Evolutionary conservation across 2,888 invertebrate species (phyloP).

Genomic region (Cistogaster globosa): DNA sequence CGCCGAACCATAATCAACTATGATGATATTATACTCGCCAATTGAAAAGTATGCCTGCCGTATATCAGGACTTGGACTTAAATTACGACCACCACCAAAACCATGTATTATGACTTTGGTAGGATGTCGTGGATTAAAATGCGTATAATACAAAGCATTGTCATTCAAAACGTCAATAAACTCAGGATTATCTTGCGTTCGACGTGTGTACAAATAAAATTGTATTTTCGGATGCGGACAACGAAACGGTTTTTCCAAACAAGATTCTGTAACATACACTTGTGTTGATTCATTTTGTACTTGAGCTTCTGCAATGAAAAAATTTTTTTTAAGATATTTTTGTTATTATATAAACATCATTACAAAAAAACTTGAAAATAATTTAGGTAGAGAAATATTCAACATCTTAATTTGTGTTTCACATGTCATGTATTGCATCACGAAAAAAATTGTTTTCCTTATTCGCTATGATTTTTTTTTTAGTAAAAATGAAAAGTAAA

Average conservation of each 20-base stretch:
- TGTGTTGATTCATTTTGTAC: slow-evolving; percentile 80
- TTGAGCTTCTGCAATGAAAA: slow-evolving; percentile 75
- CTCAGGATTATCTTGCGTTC: slow-evolving; percentile 90
- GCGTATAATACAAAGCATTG: slow-evolving; percentile 88
- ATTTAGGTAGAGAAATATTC: neutral
- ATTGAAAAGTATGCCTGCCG: slow-evolving; percentile 91
- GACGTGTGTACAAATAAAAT: slow-evolving; percentile 91
- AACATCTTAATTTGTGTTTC: slow-evolving; percentile 48
- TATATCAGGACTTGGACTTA: slow-evolving; percentile 93
- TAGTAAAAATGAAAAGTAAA: neutral
- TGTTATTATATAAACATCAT: slow-evolving; percentile 4
- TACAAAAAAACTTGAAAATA: slow-evolving; percentile 5
- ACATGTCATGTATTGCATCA: slow-evolving; percentile 39
- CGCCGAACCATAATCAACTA: slow-evolving; percentile 92
- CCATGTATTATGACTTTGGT: slow-evolving; percentile 96
- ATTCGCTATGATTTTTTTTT: slow-evolving; percentile 21
- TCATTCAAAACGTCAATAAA: slow-evolving; percentile 88
- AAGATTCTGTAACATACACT: slow-evolving; percentile 91
- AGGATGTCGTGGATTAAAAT: slow-evolving; percentile 90
- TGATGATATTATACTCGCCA: slow-evolving; percentile 93
- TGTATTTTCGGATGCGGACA: slow-evolving; percentile 93
- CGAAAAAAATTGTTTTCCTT: slow-evolving; percentile 32
- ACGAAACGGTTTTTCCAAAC: slow-evolving; percentile 90
- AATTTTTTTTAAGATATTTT: neutral
- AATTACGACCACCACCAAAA: slow-evolving; percentile 92